Conservation (phyloP, 2,888 invertebrate species). For the Tortrix viridana region DNA sequence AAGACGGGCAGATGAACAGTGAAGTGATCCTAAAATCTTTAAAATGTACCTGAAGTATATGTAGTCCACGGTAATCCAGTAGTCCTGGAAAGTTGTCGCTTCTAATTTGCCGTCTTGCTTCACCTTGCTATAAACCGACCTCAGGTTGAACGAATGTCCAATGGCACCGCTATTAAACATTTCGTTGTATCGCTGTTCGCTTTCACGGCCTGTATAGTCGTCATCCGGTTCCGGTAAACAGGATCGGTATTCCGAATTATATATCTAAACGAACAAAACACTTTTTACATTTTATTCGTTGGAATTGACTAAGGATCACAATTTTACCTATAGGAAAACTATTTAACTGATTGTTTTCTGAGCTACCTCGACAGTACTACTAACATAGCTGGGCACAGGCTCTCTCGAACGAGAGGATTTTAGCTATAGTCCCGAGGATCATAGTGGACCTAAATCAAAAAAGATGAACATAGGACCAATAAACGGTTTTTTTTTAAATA, state of each 20-base stretch:
- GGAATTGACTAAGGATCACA: too few relatives aligned
- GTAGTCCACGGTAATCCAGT: conserved; percentile 94
- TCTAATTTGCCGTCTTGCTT: conserved; percentile 73
- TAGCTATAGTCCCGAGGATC: too few relatives aligned
- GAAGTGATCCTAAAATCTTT: neutral
- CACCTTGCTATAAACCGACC: conserved; percentile 87
- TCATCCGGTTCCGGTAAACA: neutral
- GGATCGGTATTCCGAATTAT: conserved; percentile 58
- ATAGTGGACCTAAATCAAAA: too few relatives aligned
- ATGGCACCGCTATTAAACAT: conserved; percentile 86
- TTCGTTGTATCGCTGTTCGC: conserved; percentile 47
- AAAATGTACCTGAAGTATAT: conserved; percentile 90
- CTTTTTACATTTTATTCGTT: neutral
- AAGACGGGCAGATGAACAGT: too few relatives aligned
- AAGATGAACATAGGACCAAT: too few relatives aligned
- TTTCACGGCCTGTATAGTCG: neutral
- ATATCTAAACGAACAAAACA: conserved; percentile 52
- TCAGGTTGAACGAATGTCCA: conserved; percentile 86
- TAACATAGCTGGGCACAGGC: too few relatives aligned
- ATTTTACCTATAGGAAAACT: too few relatives aligned
- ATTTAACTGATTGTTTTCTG: too few relatives aligned
- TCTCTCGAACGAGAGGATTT: too few relatives aligned
- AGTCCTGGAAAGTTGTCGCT: conserved; percentile 90
- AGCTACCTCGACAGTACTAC: too few relatives aligned
- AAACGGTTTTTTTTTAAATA: too few relatives aligned